phyloP scores from a whole-genome alignment of 2,888 invertebrate species.

The Athalia circularis region DNA sequence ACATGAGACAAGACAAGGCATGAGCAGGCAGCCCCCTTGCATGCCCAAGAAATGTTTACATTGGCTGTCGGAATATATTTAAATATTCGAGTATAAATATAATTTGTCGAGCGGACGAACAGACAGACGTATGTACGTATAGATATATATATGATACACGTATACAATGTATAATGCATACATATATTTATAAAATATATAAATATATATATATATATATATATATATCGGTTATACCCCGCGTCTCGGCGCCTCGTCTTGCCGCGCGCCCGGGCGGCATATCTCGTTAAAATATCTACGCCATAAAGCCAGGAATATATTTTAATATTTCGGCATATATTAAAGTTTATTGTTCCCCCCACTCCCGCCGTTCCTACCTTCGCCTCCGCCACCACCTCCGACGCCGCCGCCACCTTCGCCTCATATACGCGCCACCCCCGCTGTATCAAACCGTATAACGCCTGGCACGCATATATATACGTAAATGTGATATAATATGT shows the following conservation, averaged over 20 bases:
- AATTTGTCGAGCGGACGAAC: slow-evolving; percentile 63
- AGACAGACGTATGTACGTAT: slow-evolving; percentile 8
- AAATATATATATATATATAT: not conserved
- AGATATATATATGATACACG: not conserved
- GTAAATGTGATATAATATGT: not conserved
- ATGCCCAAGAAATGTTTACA: slow-evolving; percentile 29
- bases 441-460: slow-evolving; percentile 29
- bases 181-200: not conserved
- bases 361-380: not conserved
- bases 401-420: slow-evolving; percentile 14
- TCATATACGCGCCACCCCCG: slow-evolving; percentile 30
- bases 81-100: slow-evolving; percentile 70
- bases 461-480: not conserved
- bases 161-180: not conserved
- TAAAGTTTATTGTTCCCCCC: slow-evolving; percentile 71
- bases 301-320: slow-evolving; percentile 71
- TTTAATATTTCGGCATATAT: slow-evolving; percentile 74
- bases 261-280: slow-evolving; percentile 22
- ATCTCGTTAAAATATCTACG: slow-evolving; percentile 72
- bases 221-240: slow-evolving; percentile 16
- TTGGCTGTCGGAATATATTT: slow-evolving; percentile 62
- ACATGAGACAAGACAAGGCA: too few relatives aligned
- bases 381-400: slow-evolving; percentile 14
- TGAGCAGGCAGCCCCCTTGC: not conserved
- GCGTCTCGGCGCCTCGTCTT: slow-evolving; percentile 33